Conservation (phyloP, 92 coral and sea anemone genomes). For the Zoanthus sociatus region DNA sequence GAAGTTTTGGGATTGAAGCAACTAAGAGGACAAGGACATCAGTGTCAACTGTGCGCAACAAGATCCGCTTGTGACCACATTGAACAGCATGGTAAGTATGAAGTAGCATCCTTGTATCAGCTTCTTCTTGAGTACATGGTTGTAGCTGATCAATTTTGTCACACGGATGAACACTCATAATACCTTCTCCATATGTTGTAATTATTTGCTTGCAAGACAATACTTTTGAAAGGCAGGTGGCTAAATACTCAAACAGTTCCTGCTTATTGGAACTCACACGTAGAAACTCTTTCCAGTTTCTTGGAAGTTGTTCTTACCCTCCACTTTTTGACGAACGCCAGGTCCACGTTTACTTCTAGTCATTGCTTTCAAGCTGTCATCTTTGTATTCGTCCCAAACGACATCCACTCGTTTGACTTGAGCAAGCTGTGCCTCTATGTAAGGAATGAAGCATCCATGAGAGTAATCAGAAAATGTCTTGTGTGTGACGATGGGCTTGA, state of each 20-base stretch:
- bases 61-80: constrained; percentile 2
- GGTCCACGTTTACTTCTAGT: constrained; percentile 17
- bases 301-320: constrained; percentile 23
- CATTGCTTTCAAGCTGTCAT: constrained; percentile 17
- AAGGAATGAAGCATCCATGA: constrained; percentile 10
- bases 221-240: not conserved
- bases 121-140: not conserved
- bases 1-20: constrained; percentile 15
- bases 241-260: too few species aligned
- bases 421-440: constrained; percentile 13
- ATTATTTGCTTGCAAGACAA: constrained; percentile 3
- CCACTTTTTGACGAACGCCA: constrained; percentile 15
- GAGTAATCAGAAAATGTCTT: constrained; percentile 23
- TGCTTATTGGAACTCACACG: too few species aligned
- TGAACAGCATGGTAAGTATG: not conserved
- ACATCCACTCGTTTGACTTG: constrained; percentile 6
- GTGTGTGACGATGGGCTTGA: constrained; percentile 29
- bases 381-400: constrained; percentile 17
- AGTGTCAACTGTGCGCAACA: constrained; percentile 6
- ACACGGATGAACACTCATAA: constrained; percentile 1
- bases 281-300: constrained; percentile 1
- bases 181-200: constrained; percentile 4
- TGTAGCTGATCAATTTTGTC: constrained; percentile 4
- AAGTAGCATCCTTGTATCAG: too few species aligned
- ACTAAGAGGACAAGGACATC: constrained; percentile 11